These are phyloP conservation scores for Neocloeon triangulifer DNA, from an alignment of 1,140 invertebrate genomes.

Conservation along the genomic window DNA sequence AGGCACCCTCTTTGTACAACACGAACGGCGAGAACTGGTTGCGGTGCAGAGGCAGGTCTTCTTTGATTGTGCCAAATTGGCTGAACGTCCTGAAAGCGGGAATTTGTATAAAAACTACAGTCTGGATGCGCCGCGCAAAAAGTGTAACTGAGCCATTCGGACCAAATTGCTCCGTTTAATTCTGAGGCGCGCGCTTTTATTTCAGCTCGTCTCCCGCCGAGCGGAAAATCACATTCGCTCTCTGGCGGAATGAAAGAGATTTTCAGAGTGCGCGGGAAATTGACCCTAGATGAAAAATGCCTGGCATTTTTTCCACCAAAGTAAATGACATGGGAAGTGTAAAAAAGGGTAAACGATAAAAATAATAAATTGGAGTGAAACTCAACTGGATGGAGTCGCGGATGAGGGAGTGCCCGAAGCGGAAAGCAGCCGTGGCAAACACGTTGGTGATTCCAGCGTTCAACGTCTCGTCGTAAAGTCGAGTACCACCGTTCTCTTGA, in stretches of 20 bases:
- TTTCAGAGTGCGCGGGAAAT: no score
- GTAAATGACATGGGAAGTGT: no score
- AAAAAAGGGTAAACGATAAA: no score
- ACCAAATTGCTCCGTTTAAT: no score
- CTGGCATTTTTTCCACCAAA: no score
- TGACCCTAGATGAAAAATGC: no score
- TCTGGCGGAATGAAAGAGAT: no score
- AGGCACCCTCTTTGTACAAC: slow-evolving; percentile 20
- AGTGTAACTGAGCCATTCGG: no score
- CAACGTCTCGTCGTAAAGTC: slow-evolving; percentile 26
- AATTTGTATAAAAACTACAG: background rate
- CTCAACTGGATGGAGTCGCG: slow-evolving; percentile 23
- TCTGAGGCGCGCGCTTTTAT: no score
- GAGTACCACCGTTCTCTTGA: slow-evolving; percentile 19
- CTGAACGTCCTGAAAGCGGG: slow-evolving; percentile 18
- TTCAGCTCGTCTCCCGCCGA: no score
- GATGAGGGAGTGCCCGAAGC: slow-evolving; percentile 36
- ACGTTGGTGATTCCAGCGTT: slow-evolving; percentile 35
- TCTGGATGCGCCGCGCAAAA: background rate
- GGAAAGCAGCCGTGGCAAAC: slow-evolving; percentile 36
- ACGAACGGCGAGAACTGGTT: slow-evolving; percentile 24
- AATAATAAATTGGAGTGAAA: no score
- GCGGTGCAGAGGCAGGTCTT: slow-evolving; percentile 27
- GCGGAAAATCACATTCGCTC: no score
- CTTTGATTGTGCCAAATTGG: slow-evolving; percentile 19